Base-by-base conservation (phyloP, 2,888 invertebrate genomes). In the Metalampra italica region DNA sequence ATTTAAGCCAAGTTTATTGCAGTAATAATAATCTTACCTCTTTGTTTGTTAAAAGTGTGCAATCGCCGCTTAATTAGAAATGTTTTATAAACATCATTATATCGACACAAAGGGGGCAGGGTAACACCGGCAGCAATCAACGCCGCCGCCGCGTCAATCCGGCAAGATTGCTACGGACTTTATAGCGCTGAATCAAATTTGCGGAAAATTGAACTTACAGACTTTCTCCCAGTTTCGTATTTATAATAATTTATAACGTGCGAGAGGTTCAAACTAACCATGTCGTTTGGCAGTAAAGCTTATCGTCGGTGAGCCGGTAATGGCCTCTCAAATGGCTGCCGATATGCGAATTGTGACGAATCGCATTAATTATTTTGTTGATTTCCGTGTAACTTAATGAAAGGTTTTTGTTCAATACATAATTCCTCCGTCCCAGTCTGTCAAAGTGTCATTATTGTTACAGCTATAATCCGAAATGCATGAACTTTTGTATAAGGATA, bases 231-330 rank as follows among this genome's bases (percentile, higher is more conserved):
- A 70, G 66, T 74, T 73, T 75, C 71, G 75, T 78, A 81, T 81
- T 79, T 82, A 85, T 81, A 79, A 83, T 82, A 86, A 86, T 86
- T 85, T 82, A 82, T 79, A 77, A 82, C 71, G 84, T 82, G 82
- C 76, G 77, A 79, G 79, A 76, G 71, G 66, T 55, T 81, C 79
- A 82, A 89, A 89, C 88, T 88, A 88, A 88, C 87, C 88, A 80
- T 86, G 75, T 81, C 84, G 84, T 51, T 57, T 62, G 62, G 78
- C 83, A 77, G 71, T 87, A 78, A 88, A 84, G 62, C 78, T 86
- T 88, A 89, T 87, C 87, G 78, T 62, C 70, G 68, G 68, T 60
- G 67, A 71, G 69, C 61, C 78, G 79, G 83, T 83, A 84, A 85
- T 83, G 71, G 82, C 61, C 60, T 70, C 71, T 73, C 82, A 81